Evolutionary conservation across 2,888 invertebrate genomes (phyloP), one percentile per base, ranked within the genome.

Genomic region (Hyalella azteca): DNA sequence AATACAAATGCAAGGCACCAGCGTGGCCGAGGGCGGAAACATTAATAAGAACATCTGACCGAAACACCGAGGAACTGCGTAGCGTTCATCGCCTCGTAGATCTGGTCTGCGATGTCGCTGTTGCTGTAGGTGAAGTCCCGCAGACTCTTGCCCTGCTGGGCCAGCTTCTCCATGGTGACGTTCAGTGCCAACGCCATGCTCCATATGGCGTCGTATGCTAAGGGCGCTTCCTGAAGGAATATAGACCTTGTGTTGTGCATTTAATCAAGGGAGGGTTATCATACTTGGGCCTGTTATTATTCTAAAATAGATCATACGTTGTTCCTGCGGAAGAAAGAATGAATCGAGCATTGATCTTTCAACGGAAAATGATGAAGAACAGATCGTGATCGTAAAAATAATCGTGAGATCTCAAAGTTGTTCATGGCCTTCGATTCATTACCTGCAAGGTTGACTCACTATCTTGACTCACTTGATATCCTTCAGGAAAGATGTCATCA

Each of bases 151-250:
- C 94, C 94, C 84, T 91, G 91, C 86, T 92, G 92, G 86, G 92
- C 92, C 79, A 98, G 90, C 85, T 94, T 93, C 86, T 93, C 93
- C 93, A 96, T 95, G 32, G 98, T 97, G 89, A 96, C 97, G 89
- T 99, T 98, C 87, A 99, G 95, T 22, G 99, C 96, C 87, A 99
- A 90, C 50, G 98, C 98, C 45, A 98, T 94, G 54, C 98, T 96
- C 99, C 99, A 99, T 76, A 99, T 96, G 13, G 99, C 99, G 89
- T 99, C 99, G 88, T 99, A 99, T 73, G 99, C 99, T 80, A 99
- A 89, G 0, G 99, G 99, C 9, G 99, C 98, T 89, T 99, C 99
- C 87, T 83, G 79, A 45, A 45, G 9, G 45, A 45, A 15, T 45
- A 45, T 45, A 45, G 15, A 45, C 15, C 9, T 45, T 45, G 9